Evolutionary conservation across 2,888 invertebrate species (phyloP), one percentile per base, ranked within the genome.

Genomic region (Drosophila austrosaltans): DNA sequence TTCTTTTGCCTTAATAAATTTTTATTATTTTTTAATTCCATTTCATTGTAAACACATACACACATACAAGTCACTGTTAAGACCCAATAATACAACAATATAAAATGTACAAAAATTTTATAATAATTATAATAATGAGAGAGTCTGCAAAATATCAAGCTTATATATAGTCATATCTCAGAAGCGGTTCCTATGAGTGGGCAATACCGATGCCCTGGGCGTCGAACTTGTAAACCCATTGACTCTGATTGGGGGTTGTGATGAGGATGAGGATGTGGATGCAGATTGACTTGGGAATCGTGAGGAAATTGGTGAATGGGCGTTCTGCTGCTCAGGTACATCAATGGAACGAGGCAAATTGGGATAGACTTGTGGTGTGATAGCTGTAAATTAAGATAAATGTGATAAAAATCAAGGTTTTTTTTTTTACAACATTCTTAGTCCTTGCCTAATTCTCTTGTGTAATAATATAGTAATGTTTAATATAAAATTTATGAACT

Each of bases 311-410:
- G 36, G 36, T 36, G 36, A 36, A 36, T 36, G 36, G 36, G 8
- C 36, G 10, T 36, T 36, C 36, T 36, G 36, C 8, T 36, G 22
- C 22, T 42, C 42, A 25, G 90, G 89, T 67, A 91, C 84, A 28
- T 89, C 90, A 63, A 90, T 91, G 56, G 82, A 81, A 12, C 90
- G 91, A 36, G 90, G 91, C 67, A 90, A 71, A 71, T 91, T 87
- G 28, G 91, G 91, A 69, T 89, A 87, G n/a, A 75, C 73, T 68
- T 90, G 79, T 4, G 89, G 87, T 42, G 91, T 91, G 40, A 90
- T 90, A 44, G 91, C 90, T 90, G 71, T 7, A 77, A 36, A 36
- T 36, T 36, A 36, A 36, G 36, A 36, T 36, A 10, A 36, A 36
- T 2, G 8, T 36, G 36, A 36, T 36, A 36, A 36, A 36, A 36